Conservation (phyloP, 2,888 invertebrate genomes). For the Nycteola revayana region DNA sequence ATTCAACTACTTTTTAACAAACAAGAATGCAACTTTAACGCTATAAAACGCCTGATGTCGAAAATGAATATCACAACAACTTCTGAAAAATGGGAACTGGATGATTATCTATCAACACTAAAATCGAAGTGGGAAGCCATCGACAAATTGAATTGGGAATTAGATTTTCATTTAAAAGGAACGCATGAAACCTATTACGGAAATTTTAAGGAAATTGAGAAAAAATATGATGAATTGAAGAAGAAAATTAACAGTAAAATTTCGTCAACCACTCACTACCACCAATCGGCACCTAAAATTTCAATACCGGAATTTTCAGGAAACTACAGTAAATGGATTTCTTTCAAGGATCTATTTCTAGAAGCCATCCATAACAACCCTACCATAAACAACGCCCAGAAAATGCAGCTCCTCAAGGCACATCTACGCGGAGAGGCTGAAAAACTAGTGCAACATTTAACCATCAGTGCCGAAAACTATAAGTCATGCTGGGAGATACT, state of each 20-base stretch:
- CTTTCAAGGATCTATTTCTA: constrained; percentile 16
- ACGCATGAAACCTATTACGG: background rate
- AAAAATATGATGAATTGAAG: constrained; percentile 6
- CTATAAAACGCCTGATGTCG: constrained; percentile 1
- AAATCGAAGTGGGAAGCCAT: constrained; percentile 4
- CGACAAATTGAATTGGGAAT: constrained; percentile 6
- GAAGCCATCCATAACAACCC: constrained; percentile 24
- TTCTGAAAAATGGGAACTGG: constrained; percentile 5
- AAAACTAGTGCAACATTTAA: constrained; percentile 24
- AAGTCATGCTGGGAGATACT: constrained; percentile 19
- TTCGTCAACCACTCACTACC: constrained; percentile 4
- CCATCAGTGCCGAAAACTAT: constrained; percentile 26
- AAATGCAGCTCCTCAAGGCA: constrained; percentile 16
- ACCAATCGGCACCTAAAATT: constrained; percentile 4
- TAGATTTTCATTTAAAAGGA: constrained; percentile 3
- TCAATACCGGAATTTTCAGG: constrained; percentile 7
- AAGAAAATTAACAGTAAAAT: constrained; percentile 1
- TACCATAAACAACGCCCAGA: constrained; percentile 19
- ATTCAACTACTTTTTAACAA: constrained; percentile 3
- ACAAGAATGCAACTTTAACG: constrained; percentile 8
- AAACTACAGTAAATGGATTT: constrained; percentile 5
- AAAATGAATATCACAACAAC: background rate
- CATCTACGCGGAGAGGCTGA: constrained; percentile 28
- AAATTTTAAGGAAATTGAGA: constrained; percentile 1
- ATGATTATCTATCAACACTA: background rate